Percentiles rank a stretch among this genome's conserved stretches.
Evolutionary conservation across 2,797 vertebrate species (phyloP).

Genomic region (Centroberyx gerrardi): DNA sequence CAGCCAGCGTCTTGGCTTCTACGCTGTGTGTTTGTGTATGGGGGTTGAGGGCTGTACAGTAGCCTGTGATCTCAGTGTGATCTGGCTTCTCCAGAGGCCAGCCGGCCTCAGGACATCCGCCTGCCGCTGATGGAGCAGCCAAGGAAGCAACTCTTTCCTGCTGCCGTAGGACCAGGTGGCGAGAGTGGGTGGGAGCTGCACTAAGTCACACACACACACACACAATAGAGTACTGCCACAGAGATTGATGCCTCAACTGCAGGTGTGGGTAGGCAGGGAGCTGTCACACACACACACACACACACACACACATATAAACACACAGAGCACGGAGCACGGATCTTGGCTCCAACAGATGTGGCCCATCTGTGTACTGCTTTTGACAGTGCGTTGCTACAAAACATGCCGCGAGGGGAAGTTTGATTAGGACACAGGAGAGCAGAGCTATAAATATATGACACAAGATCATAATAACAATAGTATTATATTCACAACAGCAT

Average conservation of each 20-base stretch:
- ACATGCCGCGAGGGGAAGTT: constrained; percentile 23
- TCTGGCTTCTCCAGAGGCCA: constrained; percentile 56
- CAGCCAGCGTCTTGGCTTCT: constrained; percentile 13
- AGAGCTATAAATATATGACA: constrained; percentile 20
- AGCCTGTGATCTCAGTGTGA: constrained; percentile 76
- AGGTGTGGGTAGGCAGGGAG: constrained; percentile 22
- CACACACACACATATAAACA: constrained; percentile 2
- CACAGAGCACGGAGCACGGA: neutral
- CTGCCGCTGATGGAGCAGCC: constrained; percentile 59
- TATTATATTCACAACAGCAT: neutral
- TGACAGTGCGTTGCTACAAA: constrained; percentile 30
- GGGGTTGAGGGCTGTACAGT: constrained; percentile 3
- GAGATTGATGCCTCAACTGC: constrained; percentile 16
- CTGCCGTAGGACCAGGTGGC: constrained; percentile 71
- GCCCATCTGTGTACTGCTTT: constrained; percentile 48
- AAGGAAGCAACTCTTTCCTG: constrained; percentile 78
- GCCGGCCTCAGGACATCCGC: constrained; percentile 75
- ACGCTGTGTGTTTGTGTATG: constrained; percentile 20
- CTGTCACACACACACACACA: neutral
- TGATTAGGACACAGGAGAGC: constrained; percentile 5
- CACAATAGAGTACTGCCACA: neutral
- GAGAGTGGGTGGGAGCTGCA: constrained; percentile 32
- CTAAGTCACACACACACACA: constrained; percentile 9
- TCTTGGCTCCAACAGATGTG: constrained; percentile 56
- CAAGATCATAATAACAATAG: neutral